Percentiles rank a stretch among this genome's conserved stretches.
Evolutionary conservation across 2,797 vertebrate species (phyloP).

Genomic region (Enteromius argenteus): DNA sequence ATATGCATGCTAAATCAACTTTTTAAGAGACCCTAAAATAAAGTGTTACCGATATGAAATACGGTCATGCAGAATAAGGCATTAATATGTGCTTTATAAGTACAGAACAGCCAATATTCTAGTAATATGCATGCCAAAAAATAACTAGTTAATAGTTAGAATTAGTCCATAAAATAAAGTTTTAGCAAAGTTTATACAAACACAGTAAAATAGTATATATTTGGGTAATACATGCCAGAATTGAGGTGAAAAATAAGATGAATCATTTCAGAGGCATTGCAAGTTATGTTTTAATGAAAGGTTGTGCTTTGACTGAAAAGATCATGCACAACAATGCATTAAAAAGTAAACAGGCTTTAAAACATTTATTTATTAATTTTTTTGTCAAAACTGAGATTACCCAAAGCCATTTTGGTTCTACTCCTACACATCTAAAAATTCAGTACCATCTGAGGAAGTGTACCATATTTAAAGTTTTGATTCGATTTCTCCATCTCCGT

Average conservation of each 20-base stretch:
- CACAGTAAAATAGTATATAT: not conserved
- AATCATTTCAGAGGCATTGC: not conserved
- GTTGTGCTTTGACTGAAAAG: not conserved
- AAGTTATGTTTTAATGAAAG: not conserved
- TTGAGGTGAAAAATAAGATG: not conserved
- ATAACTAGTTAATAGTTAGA: too few relatives aligned
- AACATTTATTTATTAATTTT: not conserved
- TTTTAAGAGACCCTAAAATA: too few relatives aligned
- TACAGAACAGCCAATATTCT: too few relatives aligned
- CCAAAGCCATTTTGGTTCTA: not conserved
- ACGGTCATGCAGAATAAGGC: too few relatives aligned
- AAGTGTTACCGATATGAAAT: too few relatives aligned
- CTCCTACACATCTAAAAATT: not conserved
- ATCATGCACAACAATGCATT: not conserved
- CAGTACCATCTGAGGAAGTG: not conserved
- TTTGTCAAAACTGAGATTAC: not conserved
- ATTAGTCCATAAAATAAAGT: too few relatives aligned
- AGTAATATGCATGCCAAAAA: too few relatives aligned
- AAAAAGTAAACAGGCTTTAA: not conserved
- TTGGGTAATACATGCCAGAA: not conserved
- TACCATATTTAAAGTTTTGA: not conserved
- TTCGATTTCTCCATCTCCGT: slow-evolving; percentile 15
- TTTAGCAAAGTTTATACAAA: not conserved
- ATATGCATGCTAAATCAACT: too few relatives aligned
- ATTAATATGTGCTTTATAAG: too few relatives aligned